These are phyloP conservation scores for Tethya wilhelma DNA, from an alignment of 37 sponge, comb jelly and placozoan species.

Conservation along the genomic window DNA sequence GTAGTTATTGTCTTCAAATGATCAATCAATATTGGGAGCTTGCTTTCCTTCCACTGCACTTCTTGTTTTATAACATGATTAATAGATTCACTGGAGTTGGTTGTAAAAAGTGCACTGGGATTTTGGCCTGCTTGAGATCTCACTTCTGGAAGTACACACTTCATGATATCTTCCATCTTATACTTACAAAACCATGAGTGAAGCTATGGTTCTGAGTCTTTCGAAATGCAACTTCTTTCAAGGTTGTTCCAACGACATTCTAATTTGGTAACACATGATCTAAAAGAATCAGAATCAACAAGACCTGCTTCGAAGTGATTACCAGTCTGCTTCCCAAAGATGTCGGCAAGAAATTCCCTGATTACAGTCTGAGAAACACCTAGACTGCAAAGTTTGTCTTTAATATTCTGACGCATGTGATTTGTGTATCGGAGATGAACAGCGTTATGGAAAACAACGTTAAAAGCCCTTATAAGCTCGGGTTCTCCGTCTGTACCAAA, in stretches of 20 bases:
- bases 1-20: conserved; percentile 5
- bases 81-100: conserved; percentile 37
- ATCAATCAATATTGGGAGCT: conserved; percentile 30
- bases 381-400: conserved; percentile 29
- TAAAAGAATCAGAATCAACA: conserved; percentile 29
- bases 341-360: conserved; percentile 24
- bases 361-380: not conserved
- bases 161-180: conserved; percentile 16
- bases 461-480: conserved; percentile 43
- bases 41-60: conserved; percentile 49
- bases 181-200: conserved; percentile 31
- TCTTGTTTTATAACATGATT: conserved; percentile 46
- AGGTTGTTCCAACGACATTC: conserved; percentile 30
- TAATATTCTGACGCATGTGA: conserved; percentile 46
- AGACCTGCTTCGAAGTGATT: conserved; percentile 31
- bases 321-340: conserved; percentile 23
- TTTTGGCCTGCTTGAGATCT: not conserved
- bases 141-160: conserved; percentile 8
- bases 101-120: conserved; percentile 11
- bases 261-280: not conserved
- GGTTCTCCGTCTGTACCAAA: conserved; percentile 55
- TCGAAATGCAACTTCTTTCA: conserved; percentile 6
- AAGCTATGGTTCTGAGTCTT: not conserved
- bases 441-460: conserved; percentile 16
- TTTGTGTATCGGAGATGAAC: conserved; percentile 22